Base-by-base conservation (phyloP, 2,797 vertebrate species). In the Paratrypauchen microcephalus region DNA sequence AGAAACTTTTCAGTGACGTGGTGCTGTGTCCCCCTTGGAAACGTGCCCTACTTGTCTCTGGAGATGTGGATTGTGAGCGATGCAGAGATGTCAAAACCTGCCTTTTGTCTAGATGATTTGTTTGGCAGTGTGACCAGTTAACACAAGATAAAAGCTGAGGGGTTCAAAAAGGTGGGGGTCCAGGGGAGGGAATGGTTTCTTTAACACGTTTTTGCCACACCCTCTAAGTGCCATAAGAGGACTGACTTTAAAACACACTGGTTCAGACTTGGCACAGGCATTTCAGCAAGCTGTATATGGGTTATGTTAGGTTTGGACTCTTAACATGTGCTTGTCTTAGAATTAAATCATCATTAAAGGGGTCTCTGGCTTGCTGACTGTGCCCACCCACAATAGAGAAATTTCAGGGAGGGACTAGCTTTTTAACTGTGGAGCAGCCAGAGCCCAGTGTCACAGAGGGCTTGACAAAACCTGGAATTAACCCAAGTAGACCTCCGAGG, bases 81-180 rank as follows among this genome's bases (percentile, higher is more conserved):
- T 83, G 65, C 68, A 67, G 71, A 74, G 82, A 80, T 87, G 88
- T 55, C 91, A 89, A 86, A 82, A 64, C 28, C 48, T 23, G 58
- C 75, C 85, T 84, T 87, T 87, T 83, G 86, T 87, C 80, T 74
- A 0, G 36, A 79, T 65, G 71, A 83, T 88, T 86, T 90, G 85
- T 90, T 91, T 86, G 83, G 85, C 84, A 89, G 89, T 91, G 89
- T 88, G 86, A 87, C 74, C 77, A 76, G 73, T 77, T 78, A 84
- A 77, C 76, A 59, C 59, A 23, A 76, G 80, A 90, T 79, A 82
- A 85, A 77, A 84, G 76, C 69, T 15, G 23, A 55, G 54, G n/a
- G 32, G 18, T 19, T 30, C 54, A 9, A 59, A 60, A 60, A 39
- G 59, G 26, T 15, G 18, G 41, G 32, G 26, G 2, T n/a, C 23